phyloP scores from a whole-genome alignment of 2,797 vertebrate genomes.

The Epinephelus awoara region DNA sequence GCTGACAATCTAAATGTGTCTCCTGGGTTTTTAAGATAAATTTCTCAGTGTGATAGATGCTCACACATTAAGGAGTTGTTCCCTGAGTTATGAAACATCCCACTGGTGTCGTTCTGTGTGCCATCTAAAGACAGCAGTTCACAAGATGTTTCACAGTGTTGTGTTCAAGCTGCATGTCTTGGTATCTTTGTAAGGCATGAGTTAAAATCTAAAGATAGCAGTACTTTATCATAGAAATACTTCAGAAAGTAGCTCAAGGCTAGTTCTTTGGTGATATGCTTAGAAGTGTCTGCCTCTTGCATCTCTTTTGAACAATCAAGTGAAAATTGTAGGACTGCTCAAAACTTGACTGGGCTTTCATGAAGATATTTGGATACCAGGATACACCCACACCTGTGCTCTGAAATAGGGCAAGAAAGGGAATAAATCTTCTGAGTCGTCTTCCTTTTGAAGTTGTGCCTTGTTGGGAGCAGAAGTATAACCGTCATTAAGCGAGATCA shows the following conservation, averaged over 20 bases:
- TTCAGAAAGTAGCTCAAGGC: slow-evolving; percentile 48
- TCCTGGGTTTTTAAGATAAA: slow-evolving; percentile 1
- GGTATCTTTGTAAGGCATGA: neutral
- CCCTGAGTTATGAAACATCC: slow-evolving; percentile 13
- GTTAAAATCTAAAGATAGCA: slow-evolving; percentile 9
- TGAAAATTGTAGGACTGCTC: slow-evolving; percentile 18
- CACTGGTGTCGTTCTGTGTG: neutral
- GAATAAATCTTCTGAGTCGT: slow-evolving; percentile 20
- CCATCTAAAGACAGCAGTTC: slow-evolving; percentile 2
- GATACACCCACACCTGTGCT: neutral
- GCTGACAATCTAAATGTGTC: neutral
- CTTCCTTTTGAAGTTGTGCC: slow-evolving; percentile 31
- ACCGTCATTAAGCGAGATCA: neutral
- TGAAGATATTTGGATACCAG: slow-evolving; percentile 5
- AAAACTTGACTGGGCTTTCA: neutral
- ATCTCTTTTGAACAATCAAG: slow-evolving; percentile 21
- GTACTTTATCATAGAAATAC: slow-evolving; percentile 33
- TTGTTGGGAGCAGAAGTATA: slow-evolving; percentile 42
- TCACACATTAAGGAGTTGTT: slow-evolving; percentile 5
- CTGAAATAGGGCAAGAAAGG: neutral
- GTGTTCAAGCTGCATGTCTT: slow-evolving; percentile 3
- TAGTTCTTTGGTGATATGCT: slow-evolving; percentile 35
- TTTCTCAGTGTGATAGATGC: slow-evolving; percentile 1
- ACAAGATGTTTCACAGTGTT: slow-evolving; percentile 10
- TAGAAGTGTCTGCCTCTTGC: slow-evolving; percentile 24